Percentiles rank a stretch among this genome's conserved stretches.
phyloP scores from a whole-genome alignment of 1,140 invertebrate species.

The Oppia nitens region DNA sequence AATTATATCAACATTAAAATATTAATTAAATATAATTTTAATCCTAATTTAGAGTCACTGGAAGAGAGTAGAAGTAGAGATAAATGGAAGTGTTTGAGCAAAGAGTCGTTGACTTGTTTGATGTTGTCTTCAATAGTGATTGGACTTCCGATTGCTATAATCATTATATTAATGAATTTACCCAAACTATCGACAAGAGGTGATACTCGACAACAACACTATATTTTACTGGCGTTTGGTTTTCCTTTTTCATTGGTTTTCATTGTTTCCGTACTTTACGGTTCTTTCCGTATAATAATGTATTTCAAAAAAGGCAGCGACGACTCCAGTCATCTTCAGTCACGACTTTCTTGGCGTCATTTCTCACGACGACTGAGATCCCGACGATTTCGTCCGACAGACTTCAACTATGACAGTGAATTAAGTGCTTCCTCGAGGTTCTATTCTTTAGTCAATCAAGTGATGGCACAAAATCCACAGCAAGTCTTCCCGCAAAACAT shows the following conservation, averaged over 20 bases:
- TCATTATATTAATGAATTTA: conserved; percentile 9
- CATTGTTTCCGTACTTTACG: conserved; percentile 1
- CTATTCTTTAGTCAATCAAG: conserved; percentile 8
- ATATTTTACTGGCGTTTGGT: conserved; percentile 11
- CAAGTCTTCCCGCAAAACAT: conserved; percentile 2
- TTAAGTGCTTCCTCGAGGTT: conserved; percentile 1
- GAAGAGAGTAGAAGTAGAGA: neutral
- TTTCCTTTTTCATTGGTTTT: conserved; percentile 13
- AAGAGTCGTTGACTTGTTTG: conserved; percentile 7
- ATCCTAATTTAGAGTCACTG: neutral
- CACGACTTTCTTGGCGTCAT: neutral
- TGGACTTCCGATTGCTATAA: conserved; percentile 8
- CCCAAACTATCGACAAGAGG: conserved; percentile 3
- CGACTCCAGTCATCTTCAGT: conserved; percentile 2
- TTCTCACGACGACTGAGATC: conserved; percentile 4
- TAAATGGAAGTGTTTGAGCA: neutral
- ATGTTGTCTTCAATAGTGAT: conserved; percentile 7
- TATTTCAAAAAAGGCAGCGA: neutral
- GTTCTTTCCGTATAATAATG: neutral
- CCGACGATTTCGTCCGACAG: neutral
- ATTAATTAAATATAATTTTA: too few relatives aligned
- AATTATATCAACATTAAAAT: too few relatives aligned
- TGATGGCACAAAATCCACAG: conserved; percentile 4
- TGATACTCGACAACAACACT: conserved; percentile 13
- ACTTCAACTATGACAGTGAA: neutral